phyloP scores from a whole-genome alignment of 2,113 vertebrate species.

The Emydocephalus ijimae region DNA sequence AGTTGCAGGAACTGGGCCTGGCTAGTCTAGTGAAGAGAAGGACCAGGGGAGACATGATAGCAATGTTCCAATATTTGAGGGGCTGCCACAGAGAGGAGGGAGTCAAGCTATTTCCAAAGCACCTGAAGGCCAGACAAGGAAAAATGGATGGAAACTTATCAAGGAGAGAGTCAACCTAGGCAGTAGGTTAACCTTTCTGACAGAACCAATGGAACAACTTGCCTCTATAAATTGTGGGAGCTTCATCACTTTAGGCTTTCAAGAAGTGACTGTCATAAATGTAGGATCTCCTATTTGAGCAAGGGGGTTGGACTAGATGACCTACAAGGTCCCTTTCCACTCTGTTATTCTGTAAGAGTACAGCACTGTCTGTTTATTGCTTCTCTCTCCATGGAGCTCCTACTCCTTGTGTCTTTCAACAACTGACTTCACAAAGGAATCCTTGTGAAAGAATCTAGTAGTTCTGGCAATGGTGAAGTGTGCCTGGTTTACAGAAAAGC shows the following conservation, averaged over 20 bases:
- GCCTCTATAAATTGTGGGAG: background rate
- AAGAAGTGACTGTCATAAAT: background rate
- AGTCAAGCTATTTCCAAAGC: background rate
- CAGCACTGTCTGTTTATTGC: background rate
- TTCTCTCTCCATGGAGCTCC: background rate
- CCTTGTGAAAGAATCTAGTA: background rate
- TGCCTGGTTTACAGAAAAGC: background rate
- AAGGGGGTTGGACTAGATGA: background rate
- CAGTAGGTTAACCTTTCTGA: background rate
- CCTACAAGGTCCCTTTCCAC: background rate
- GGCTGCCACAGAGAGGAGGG: background rate
- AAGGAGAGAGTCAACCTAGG: background rate
- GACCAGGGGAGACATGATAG: background rate
- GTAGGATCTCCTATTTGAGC: background rate
- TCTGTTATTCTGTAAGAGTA: background rate
- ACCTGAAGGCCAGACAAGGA: background rate
- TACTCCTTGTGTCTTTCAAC: background rate
- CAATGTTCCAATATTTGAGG: background rate
- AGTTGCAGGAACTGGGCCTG: background rate
- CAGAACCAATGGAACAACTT: background rate
- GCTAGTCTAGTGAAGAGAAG: background rate
- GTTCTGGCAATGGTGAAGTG: background rate
- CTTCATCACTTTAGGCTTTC: background rate
- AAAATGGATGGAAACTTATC: background rate
- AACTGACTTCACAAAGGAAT: background rate